Conservation (phyloP, 1,140 invertebrate genomes). For the Drepana arcuata region DNA sequence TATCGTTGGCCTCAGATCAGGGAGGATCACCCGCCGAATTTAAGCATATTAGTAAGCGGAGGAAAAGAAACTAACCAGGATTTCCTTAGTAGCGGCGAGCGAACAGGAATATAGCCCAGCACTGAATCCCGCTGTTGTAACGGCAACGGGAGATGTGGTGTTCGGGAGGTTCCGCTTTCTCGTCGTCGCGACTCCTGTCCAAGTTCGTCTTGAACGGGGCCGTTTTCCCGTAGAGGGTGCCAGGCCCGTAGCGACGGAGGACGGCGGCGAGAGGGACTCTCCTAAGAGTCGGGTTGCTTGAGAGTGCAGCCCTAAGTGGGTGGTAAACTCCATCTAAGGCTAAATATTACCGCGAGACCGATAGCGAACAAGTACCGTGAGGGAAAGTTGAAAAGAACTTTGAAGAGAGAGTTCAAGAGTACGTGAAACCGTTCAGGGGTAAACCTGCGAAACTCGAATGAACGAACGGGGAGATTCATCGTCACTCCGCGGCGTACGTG, state of each 20-base stretch:
- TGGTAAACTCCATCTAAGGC: constrained; percentile 90
- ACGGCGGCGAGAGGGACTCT: constrained; percentile 71
- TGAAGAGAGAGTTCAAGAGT: constrained; percentile 92
- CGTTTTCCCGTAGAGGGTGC: constrained; percentile 79
- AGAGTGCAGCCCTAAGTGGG: constrained; percentile 87
- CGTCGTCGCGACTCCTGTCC: constrained; percentile 60
- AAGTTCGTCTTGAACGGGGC: constrained; percentile 81
- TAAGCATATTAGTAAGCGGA: constrained; percentile 93
- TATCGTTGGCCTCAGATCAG: constrained; percentile 79
- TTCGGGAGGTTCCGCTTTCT: constrained; percentile 71
- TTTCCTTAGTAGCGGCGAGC: constrained; percentile 90
- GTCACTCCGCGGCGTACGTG: constrained; percentile 39
- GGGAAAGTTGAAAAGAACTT: constrained; percentile 93
- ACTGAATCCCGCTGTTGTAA: constrained; percentile 59
- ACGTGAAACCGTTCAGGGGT: constrained; percentile 85
- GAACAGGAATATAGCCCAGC: constrained; percentile 86
- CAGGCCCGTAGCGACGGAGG: constrained; percentile 76
- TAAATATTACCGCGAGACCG: constrained; percentile 88
- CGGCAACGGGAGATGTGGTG: constrained; percentile 77
- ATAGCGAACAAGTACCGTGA: constrained; percentile 94
- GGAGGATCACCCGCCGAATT: constrained; percentile 84
- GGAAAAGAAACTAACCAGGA: constrained; percentile 94
- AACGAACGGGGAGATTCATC: constrained; percentile 73
- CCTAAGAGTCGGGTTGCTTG: constrained; percentile 88
- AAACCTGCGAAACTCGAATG: constrained; percentile 77